A percentile compares a stretch with the other conserved stretches of the same genome.
Conservation (phyloP, 2,113 vertebrate species). For the Prietella phreatophila region DNA sequence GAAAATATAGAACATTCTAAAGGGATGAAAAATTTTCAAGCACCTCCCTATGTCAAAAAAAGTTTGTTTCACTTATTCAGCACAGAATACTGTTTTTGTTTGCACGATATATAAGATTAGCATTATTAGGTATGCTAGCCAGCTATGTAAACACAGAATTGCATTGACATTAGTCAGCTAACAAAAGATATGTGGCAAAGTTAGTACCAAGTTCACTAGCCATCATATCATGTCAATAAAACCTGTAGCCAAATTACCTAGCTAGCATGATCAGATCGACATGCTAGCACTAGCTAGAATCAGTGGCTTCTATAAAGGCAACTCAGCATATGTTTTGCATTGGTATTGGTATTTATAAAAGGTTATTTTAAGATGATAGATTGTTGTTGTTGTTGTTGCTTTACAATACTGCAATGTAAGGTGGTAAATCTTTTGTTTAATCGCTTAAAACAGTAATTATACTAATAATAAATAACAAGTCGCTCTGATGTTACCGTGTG, state of each 20-base stretch:
- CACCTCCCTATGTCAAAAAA: too few species aligned
- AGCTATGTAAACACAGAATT: too few species aligned
- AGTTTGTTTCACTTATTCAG: too few species aligned
- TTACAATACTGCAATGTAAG: too few species aligned
- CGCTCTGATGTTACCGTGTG: neutral
- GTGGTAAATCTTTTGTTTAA: neutral
- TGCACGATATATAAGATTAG: neutral
- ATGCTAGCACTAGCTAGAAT: neutral
- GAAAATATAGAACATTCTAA: too few species aligned
- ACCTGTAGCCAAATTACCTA: neutral
- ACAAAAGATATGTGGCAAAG: neutral
- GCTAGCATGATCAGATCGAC: neutral
- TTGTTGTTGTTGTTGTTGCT: too few species aligned
- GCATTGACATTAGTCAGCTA: neutral
- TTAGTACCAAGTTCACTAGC: neutral
- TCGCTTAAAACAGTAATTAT: neutral
- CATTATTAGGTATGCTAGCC: neutral
- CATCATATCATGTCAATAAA: neutral
- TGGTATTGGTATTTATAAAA: neutral
- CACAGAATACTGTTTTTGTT: neutral
- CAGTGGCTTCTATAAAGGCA: neutral
- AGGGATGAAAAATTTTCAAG: too few species aligned
- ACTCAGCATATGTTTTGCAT: neutral
- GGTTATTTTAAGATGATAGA: neutral
- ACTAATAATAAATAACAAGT: neutral